These are phyloP conservation scores for Pavo muticus DNA, from an alignment of 2,113 vertebrate species.

Conservation along the genomic window DNA sequence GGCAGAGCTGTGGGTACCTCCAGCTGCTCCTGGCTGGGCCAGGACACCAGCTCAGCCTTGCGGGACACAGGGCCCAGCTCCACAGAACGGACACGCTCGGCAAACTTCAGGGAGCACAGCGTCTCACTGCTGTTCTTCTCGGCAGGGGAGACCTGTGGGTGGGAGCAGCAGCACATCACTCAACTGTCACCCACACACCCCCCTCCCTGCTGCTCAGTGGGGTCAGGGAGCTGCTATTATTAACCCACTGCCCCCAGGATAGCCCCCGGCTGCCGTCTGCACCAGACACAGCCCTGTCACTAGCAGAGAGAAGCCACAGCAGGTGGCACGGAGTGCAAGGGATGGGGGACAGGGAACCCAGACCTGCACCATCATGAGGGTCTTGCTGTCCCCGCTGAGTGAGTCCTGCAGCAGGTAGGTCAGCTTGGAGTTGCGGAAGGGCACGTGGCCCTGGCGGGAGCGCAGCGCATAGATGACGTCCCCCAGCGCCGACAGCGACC, in stretches of 20 bases:
- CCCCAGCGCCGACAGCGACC: conserved; percentile 91
- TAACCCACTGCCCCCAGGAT: not conserved
- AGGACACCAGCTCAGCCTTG: conserved; percentile 83
- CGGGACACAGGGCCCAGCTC: conserved; percentile 85
- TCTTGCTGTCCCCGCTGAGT: conserved; percentile 95
- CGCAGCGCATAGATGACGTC: conserved; percentile 95
- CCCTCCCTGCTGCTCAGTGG: not conserved
- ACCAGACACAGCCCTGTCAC: not conserved
- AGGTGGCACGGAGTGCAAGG: not conserved
- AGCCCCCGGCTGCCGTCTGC: not conserved
- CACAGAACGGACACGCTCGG: conserved; percentile 91
- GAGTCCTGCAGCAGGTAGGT: conserved; percentile 98
- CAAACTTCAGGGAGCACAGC: conserved; percentile 94
- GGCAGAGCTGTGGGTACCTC: conserved; percentile 77
- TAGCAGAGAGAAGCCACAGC: not conserved
- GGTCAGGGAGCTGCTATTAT: not conserved
- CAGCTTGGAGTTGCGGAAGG: conserved; percentile 97
- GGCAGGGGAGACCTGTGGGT: conserved; percentile 86
- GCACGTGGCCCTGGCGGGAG: conserved; percentile 89
- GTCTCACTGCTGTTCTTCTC: conserved; percentile 91
- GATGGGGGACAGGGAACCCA: not conserved
- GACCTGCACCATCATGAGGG: conserved; percentile 98
- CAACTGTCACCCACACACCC: not conserved
- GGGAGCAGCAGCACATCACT: not conserved
- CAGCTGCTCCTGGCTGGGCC: conserved; percentile 88